These are phyloP conservation scores for Dicaeum eximium DNA, from an alignment of 2,113 vertebrate genomes.

Conservation along the genomic window DNA sequence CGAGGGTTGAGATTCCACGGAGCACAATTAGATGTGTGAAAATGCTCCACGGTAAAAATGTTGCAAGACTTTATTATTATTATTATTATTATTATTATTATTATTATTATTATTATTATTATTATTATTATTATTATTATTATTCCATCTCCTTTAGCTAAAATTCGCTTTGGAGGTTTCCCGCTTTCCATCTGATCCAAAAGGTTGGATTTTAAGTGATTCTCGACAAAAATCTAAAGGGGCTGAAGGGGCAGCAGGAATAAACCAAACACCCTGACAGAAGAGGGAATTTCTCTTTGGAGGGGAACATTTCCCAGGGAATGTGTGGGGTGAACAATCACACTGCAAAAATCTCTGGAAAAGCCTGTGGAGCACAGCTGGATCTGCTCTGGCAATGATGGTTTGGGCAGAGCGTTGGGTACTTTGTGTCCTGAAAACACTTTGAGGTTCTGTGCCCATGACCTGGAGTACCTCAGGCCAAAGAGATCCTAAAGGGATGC, in stretches of 20 bases:
- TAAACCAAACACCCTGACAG: not conserved
- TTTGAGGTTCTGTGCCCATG: not conserved
- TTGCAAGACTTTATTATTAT: no score
- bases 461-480: not conserved
- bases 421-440: not conserved
- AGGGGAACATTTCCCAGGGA: not conserved
- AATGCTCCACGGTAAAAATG: not conserved
- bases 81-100: no score
- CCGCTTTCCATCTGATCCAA: not conserved
- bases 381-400: not conserved
- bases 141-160: not conserved
- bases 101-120: no score
- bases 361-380: not conserved
- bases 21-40: not conserved
- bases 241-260: not conserved
- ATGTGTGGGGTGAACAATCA: not conserved
- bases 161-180: not conserved
- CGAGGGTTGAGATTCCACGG: not conserved
- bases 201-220: not conserved
- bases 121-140: no score
- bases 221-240: not conserved
- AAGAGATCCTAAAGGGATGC: not conserved
- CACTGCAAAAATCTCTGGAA: not conserved
- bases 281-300: not conserved
- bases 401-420: fast-evolving